phyloP scores from a whole-genome alignment of 2,888 invertebrate genomes.

The Arctia plantaginis region DNA sequence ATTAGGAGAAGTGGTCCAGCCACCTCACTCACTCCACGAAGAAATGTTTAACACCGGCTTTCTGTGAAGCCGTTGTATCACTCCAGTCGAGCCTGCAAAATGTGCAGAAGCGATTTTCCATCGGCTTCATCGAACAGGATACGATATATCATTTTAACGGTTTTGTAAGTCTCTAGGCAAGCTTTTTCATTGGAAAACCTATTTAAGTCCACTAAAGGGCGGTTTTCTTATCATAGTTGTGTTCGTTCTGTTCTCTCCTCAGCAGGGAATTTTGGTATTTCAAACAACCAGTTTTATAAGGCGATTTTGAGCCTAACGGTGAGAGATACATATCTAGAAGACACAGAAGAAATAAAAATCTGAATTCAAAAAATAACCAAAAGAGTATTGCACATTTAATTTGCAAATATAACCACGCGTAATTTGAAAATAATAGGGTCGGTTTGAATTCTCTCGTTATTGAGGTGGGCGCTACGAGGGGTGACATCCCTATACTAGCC shows the following conservation, averaged over 20 bases:
- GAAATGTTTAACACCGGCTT: no score
- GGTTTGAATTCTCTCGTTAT: slow-evolving; percentile 19
- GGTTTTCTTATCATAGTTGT: not conserved
- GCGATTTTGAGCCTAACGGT: not conserved
- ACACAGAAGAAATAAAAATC: not conserved
- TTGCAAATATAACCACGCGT: slow-evolving; percentile 42
- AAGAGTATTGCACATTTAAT: slow-evolving; percentile 26
- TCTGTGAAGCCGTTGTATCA: no score
- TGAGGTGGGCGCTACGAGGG: slow-evolving; percentile 35
- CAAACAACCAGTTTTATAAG: not conserved
- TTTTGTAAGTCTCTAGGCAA: not conserved
- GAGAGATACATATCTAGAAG: not conserved
- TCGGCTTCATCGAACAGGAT: no score
- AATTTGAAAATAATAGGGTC: slow-evolving; percentile 27
- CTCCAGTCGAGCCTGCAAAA: no score
- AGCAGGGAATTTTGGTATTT: not conserved
- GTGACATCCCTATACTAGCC: slow-evolving; percentile 46
- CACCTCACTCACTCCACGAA: no score
- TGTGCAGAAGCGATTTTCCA: no score
- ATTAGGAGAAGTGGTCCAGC: no score
- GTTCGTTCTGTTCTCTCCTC: not conserved
- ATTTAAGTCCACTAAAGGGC: not conserved
- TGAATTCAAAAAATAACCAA: not conserved
- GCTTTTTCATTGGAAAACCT: not conserved
- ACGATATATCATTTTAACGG: no score